A percentile compares a stretch with the other conserved stretches of the same genome.
phyloP scores from a whole-genome alignment of 2,113 vertebrate genomes.

The Thalassarche chlororhynchos region DNA sequence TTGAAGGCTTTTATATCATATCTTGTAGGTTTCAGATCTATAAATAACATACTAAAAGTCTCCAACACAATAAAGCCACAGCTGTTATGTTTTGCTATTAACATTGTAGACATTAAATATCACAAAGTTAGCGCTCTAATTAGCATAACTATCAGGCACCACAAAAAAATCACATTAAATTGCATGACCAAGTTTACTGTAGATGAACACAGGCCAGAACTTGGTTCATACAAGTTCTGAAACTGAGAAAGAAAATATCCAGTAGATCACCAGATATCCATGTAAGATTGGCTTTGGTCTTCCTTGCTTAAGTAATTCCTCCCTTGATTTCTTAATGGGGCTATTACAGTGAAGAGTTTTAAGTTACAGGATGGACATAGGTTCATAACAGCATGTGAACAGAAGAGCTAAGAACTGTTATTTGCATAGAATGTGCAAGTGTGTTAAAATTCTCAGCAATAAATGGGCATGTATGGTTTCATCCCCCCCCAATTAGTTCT shows the following conservation, averaged over 20 bases:
- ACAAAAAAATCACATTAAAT: background rate
- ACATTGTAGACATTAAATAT: background rate
- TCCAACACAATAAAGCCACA: background rate
- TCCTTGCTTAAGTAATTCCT: background rate
- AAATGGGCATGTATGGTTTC: background rate
- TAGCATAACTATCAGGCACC: background rate
- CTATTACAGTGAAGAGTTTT: background rate
- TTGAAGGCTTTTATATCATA: constrained; percentile 66
- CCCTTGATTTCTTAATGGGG: background rate
- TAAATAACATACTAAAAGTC: constrained; percentile 45
- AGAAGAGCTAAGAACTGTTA: background rate
- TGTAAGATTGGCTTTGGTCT: background rate
- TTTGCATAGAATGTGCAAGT: background rate
- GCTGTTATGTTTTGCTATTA: background rate
- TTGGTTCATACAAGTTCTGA: background rate
- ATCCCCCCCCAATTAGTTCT: background rate
- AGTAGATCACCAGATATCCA: background rate
- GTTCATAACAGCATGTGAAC: background rate
- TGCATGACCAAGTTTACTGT: background rate
- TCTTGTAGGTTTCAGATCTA: constrained; percentile 48
- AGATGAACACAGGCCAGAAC: background rate
- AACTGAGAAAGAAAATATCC: background rate
- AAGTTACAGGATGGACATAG: background rate
- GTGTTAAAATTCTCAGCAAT: background rate
- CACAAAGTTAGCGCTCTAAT: background rate